Evolutionary conservation across 2,113 vertebrate genomes (phyloP).

Genomic region (Trogon melanurus): DNA sequence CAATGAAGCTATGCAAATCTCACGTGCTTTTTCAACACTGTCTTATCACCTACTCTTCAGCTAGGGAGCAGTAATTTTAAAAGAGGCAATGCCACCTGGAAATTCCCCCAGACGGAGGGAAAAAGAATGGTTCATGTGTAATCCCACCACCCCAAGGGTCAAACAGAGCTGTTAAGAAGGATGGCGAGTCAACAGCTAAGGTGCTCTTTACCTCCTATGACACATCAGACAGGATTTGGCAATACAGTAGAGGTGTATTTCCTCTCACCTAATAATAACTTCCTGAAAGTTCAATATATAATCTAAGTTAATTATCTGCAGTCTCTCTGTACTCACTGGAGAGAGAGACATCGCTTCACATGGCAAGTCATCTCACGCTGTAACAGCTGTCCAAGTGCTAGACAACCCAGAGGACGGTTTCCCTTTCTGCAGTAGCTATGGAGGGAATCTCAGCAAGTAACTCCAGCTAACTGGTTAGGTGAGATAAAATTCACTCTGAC

Average conservation of each 20-base stretch:
- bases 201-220: not conserved
- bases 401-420: not conserved
- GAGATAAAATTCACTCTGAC: not conserved
- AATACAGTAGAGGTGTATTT: not conserved
- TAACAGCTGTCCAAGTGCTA: not conserved
- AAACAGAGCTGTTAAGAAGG: not conserved
- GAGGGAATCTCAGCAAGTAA: not conserved
- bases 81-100: not conserved
- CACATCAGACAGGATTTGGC: not conserved
- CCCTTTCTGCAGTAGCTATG: not conserved
- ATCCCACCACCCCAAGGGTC: fast-evolving
- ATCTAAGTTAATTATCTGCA: not conserved
- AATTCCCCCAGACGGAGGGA: not conserved
- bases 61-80: not conserved
- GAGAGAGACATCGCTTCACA: not conserved
- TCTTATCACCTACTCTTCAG: not conserved
- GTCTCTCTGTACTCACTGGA: not conserved
- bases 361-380: not conserved
- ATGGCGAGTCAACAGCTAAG: not conserved
- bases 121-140: not conserved
- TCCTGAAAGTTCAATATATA: not conserved
- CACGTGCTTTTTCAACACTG: not conserved
- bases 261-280: not conserved
- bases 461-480: not conserved
- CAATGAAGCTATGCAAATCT: not conserved